A percentile compares a stretch with the other conserved stretches of the same genome.
Evolutionary conservation across 1,140 invertebrate genomes (phyloP).

Genomic region (Galleria mellonella): DNA sequence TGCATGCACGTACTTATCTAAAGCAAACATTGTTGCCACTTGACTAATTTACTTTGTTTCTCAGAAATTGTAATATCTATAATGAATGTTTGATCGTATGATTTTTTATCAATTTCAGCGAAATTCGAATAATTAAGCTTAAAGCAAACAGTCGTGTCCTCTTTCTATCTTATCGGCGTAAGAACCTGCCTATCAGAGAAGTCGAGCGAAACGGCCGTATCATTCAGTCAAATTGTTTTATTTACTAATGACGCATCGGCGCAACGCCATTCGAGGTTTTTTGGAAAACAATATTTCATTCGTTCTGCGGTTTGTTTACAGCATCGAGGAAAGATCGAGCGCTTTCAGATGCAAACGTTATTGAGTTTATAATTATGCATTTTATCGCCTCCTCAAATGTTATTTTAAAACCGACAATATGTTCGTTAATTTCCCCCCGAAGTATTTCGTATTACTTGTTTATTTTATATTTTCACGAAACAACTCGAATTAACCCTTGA

Average conservation of each 20-base stretch:
- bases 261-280: neutral
- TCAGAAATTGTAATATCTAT: no score
- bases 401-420: constrained; percentile 63
- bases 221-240: neutral
- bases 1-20: no score
- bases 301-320: constrained; percentile 48
- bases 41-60: no score
- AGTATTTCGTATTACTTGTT: constrained; percentile 19
- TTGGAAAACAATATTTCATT: constrained; percentile 16
- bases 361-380: constrained; percentile 56
- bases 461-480: constrained; percentile 39
- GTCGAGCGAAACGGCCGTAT: neutral
- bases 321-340: constrained; percentile 29
- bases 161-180: constrained; percentile 3
- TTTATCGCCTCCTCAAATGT: constrained; percentile 64
- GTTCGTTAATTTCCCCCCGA: constrained; percentile 28
- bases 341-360: constrained; percentile 20
- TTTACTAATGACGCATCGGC: no score
- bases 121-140: constrained; percentile 1
- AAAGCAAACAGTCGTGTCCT: constrained; percentile 3
- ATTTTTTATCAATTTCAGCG: constrained; percentile 2
- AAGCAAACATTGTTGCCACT: no score
- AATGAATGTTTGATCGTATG: neutral
- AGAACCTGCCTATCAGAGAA: neutral
- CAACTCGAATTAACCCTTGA: constrained; percentile 37